phyloP scores from a whole-genome alignment of 2,797 vertebrate species.

The Nyctibius grandis region DNA sequence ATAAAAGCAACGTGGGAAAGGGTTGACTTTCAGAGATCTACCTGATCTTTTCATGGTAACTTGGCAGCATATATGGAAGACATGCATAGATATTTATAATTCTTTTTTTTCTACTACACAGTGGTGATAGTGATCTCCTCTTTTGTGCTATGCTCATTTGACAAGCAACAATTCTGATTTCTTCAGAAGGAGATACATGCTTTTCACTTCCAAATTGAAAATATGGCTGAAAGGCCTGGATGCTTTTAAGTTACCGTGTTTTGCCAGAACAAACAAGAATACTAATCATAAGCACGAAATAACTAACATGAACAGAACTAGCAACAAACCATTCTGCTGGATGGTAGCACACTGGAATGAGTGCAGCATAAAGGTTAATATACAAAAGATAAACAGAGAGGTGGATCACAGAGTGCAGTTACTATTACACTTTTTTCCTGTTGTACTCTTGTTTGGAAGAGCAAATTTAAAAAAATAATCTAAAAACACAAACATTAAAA shows the following conservation, averaged over 20 bases:
- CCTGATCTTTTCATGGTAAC: background rate
- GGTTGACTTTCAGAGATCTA: background rate
- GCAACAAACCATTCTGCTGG: background rate
- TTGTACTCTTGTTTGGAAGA: background rate
- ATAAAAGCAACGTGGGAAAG: background rate
- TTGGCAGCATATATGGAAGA: background rate
- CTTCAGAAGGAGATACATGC: background rate
- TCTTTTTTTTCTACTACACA: background rate
- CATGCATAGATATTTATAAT: background rate
- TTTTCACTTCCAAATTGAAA: background rate
- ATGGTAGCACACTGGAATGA: background rate
- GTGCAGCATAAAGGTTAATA: background rate
- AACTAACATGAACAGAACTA: background rate
- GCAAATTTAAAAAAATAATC: background rate
- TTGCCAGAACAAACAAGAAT: background rate
- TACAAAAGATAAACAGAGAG: background rate
- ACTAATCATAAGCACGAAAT: background rate
- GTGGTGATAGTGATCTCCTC: background rate
- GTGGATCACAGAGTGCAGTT: background rate
- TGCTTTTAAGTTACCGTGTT: background rate
- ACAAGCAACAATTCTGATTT: background rate
- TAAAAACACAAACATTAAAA: background rate
- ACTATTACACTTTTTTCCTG: background rate
- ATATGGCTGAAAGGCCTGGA: background rate
- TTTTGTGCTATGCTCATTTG: background rate